phyloP scores from a whole-genome alignment of 2,888 invertebrate genomes.

The Cephus rjabovi region DNA sequence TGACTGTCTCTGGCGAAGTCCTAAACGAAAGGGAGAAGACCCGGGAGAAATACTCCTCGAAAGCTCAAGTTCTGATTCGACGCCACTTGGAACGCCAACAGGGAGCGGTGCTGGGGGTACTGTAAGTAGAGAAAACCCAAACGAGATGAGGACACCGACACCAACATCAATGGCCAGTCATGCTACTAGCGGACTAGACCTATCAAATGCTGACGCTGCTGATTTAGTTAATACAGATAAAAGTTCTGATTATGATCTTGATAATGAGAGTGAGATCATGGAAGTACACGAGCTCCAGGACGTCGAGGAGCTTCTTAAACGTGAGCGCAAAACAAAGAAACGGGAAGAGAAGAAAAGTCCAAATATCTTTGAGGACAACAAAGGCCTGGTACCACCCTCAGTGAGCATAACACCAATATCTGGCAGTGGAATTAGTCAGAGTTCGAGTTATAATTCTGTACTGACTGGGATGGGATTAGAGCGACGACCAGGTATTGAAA shows the following conservation, averaged over 20 bases:
- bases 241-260: conserved; percentile 72
- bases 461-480: conserved; percentile 74
- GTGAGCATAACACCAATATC: conserved; percentile 75
- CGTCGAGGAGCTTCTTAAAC: conserved; percentile 73
- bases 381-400: conserved; percentile 72
- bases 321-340: conserved; percentile 73
- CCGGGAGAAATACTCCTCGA: conserved; percentile 71
- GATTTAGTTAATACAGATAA: conserved; percentile 70
- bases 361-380: conserved; percentile 69
- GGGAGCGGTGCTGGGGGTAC: neutral
- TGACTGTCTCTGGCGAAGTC: conserved; percentile 72
- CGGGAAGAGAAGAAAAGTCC: conserved; percentile 70
- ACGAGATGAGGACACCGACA: conserved; percentile 68
- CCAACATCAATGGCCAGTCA: conserved; percentile 65
- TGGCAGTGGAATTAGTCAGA: conserved; percentile 50
- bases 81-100: conserved; percentile 71
- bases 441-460: conserved; percentile 71
- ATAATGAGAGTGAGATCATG: conserved; percentile 69
- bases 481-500: conserved; percentile 83
- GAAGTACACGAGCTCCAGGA: conserved; percentile 70
- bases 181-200: conserved; percentile 66
- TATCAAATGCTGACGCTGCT: conserved; percentile 73
- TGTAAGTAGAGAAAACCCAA: conserved; percentile 64
- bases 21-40: conserved; percentile 73
- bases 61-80: conserved; percentile 74